phyloP scores from a whole-genome alignment of 2,888 invertebrate species.

The Choristoneura rosaceana region DNA sequence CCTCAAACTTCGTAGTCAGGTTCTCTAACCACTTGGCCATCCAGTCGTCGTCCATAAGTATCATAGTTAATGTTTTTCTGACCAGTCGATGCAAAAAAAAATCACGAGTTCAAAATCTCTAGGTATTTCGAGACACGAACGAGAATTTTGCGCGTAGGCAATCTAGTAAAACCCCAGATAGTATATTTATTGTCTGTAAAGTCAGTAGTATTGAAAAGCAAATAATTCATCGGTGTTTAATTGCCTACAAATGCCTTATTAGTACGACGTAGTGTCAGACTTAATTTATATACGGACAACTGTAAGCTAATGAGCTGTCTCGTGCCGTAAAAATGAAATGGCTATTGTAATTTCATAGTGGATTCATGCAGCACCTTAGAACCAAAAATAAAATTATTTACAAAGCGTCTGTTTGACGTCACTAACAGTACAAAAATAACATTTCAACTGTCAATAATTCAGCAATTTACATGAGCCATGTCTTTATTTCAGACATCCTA shows the following conservation, averaged over 20 bases:
- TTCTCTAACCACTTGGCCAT: no score
- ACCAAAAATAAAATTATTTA: background rate
- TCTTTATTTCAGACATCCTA: no score
- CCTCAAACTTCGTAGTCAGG: no score
- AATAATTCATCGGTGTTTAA: background rate
- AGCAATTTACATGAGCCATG: background rate
- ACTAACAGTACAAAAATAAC: background rate
- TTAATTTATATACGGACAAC: background rate
- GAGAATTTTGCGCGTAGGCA: no score
- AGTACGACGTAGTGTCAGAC: background rate
- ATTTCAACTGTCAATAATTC: background rate
- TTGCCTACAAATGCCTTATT: background rate
- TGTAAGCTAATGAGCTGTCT: conserved; percentile 24
- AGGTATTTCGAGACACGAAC: no score
- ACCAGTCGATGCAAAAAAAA: no score
- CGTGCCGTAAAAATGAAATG: background rate
- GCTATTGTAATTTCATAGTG: background rate
- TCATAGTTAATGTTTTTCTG: no score
- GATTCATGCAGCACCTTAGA: background rate
- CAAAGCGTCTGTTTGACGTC: background rate
- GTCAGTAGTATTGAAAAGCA: background rate
- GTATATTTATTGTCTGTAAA: no score
- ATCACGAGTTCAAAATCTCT: no score
- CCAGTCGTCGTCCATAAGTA: no score
- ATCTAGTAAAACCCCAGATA: no score